A percentile compares a stretch with the other conserved stretches of the same genome.
Conservation (phyloP, 2,888 invertebrate genomes). For the Lymantria dispar region DNA sequence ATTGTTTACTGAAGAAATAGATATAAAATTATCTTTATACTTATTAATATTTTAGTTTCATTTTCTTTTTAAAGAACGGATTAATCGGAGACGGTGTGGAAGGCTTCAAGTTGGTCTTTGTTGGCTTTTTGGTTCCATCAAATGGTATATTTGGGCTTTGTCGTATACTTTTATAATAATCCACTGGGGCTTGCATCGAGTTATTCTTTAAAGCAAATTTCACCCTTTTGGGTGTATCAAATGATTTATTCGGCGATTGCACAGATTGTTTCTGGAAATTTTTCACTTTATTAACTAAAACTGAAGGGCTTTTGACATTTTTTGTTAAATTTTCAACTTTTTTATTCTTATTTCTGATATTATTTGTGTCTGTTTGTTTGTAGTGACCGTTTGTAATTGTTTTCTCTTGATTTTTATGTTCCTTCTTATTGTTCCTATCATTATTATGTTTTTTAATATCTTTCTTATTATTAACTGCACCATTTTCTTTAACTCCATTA, state of each 20-base stretch:
- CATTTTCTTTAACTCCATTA: constrained; percentile 10
- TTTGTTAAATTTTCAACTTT: constrained; percentile 1
- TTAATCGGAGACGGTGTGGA: constrained; percentile 87
- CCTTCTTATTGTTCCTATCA: constrained; percentile 11
- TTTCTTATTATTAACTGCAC: background rate
- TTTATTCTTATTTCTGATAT: constrained; percentile 5
- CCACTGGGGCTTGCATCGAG: constrained; percentile 86
- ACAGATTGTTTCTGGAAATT: constrained; percentile 47
- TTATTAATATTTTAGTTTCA: constrained; percentile 35
- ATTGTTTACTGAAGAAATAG: background rate
- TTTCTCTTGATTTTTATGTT: constrained; percentile 10
- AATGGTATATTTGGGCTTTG: constrained; percentile 89
- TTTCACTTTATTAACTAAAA: constrained; percentile 53
- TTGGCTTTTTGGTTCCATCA: constrained; percentile 86
- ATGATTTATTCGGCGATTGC: constrained; percentile 19
- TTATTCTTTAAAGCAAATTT: constrained; percentile 88
- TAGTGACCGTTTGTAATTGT: background rate
- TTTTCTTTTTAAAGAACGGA: constrained; percentile 87
- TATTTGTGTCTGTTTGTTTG: background rate
- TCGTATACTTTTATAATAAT: constrained; percentile 87
- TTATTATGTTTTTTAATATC: background rate
- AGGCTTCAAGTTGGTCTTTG: constrained; percentile 88
- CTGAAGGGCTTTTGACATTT: constrained; percentile 22
- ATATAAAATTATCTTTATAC: background rate
- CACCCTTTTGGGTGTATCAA: constrained; percentile 84